A percentile compares a stretch with the other conserved stretches of the same genome.
Conservation (phyloP, 2,113 vertebrate genomes). For the Poeciliopsis turrubarensis region DNA sequence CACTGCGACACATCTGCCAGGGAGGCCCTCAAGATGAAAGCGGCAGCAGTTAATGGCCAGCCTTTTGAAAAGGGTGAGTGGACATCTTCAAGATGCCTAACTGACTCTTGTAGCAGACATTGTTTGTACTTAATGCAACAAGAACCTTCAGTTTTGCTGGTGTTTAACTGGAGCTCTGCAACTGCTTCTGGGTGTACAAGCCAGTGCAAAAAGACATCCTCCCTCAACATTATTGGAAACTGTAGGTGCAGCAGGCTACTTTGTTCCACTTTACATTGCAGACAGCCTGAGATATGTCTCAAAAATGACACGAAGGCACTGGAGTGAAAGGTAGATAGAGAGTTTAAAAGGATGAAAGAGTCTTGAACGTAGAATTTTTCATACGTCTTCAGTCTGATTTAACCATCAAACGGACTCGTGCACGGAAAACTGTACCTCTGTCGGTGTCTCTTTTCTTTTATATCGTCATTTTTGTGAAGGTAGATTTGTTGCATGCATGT, state of each 20-base stretch:
- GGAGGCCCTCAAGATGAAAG: conserved; percentile 99
- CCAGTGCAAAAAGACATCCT: conserved; percentile 14
- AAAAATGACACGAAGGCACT: conserved; percentile 56
- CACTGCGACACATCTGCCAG: conserved; percentile 99
- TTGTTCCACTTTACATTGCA: conserved; percentile 44
- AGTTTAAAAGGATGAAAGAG: conserved; percentile 73
- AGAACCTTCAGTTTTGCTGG: conserved; percentile 18
- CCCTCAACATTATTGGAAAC: conserved; percentile 33
- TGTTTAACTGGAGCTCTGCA: conserved; percentile 34
- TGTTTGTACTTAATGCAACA: conserved; percentile 46
- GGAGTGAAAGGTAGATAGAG: conserved; percentile 63
- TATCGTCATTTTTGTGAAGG: conserved; percentile 72
- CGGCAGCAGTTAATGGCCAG: conserved; percentile 94
- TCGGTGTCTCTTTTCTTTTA: conserved; percentile 69
- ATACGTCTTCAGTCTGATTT: conserved; percentile 69
- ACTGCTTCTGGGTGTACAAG: neutral
- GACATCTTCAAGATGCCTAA: conserved; percentile 71
- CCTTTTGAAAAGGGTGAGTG: conserved; percentile 98
- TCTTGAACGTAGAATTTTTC: conserved; percentile 66
- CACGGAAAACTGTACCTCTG: conserved; percentile 64
- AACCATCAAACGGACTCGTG: conserved; percentile 69
- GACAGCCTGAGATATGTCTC: conserved; percentile 51
- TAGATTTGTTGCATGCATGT: conserved; percentile 50
- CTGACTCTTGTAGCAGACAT: conserved; percentile 46
- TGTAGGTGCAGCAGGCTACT: conserved; percentile 21